Conservation (phyloP, 2,113 vertebrate genomes). For the Brachyhypopomus gauderio region DNA sequence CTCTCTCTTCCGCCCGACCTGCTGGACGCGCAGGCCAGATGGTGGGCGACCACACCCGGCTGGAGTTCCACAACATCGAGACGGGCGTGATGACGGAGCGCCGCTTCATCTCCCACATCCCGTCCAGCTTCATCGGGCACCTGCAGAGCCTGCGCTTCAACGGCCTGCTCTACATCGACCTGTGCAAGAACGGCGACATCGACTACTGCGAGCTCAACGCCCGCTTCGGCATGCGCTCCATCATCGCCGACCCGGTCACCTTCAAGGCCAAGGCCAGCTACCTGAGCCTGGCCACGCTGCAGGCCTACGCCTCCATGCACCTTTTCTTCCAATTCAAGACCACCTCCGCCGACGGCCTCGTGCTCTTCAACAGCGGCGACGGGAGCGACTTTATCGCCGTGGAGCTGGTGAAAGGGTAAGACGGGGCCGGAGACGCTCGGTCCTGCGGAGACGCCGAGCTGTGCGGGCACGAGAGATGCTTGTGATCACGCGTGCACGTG, state of each 20-base stretch:
- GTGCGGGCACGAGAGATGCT: background rate
- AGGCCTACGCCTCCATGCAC: constrained; percentile 98
- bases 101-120: constrained; percentile 89
- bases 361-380: constrained; percentile 91
- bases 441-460: background rate
- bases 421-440: background rate
- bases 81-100: constrained; percentile 98
- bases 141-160: constrained; percentile 97
- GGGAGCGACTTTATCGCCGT: constrained; percentile 94
- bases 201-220: constrained; percentile 97
- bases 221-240: constrained; percentile 93
- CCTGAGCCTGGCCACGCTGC: constrained; percentile 91
- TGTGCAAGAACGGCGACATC: constrained; percentile 98
- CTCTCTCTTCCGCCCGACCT: constrained; percentile 71
- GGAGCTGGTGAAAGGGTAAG: constrained; percentile 95
- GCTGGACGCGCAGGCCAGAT: constrained; percentile 85
- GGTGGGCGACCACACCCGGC: constrained; percentile 97
- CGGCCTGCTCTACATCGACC: constrained; percentile 95
- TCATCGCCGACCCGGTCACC: constrained; percentile 96
- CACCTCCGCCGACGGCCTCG: constrained; percentile 94
- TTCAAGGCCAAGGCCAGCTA: constrained; percentile 99
- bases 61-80: constrained; percentile 99
- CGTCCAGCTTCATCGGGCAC: constrained; percentile 97
- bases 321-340: constrained; percentile 99
- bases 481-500: background rate